Conservation (phyloP, 2,113 vertebrate species). For the Hymenochirus boettgeri region DNA sequence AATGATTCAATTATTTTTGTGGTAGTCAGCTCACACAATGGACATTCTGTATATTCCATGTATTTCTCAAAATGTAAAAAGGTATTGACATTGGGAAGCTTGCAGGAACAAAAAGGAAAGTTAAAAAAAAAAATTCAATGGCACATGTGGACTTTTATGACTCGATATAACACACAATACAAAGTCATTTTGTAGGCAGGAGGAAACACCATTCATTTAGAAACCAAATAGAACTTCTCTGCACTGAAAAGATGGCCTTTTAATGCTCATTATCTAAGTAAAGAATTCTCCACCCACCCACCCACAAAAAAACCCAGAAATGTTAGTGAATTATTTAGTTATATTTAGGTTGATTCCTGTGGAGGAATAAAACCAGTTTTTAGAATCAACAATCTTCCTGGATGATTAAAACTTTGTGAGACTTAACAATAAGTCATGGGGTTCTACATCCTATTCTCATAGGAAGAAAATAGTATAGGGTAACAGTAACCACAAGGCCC, state of each 20-base stretch:
- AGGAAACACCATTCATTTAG: background rate
- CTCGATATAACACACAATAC: slow-evolving; percentile 11
- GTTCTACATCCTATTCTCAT: too few relatives aligned
- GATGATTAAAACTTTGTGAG: too few relatives aligned
- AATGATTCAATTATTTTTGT: slow-evolving; percentile 37
- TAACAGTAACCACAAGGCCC: too few relatives aligned
- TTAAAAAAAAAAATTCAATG: slow-evolving; percentile 9
- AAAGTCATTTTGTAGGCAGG: slow-evolving; percentile 21
- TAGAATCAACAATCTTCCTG: too few relatives aligned
- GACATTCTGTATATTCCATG: slow-evolving; percentile 11
- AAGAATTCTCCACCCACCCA: too few relatives aligned
- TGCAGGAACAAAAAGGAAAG: background rate
- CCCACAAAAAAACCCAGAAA: too few relatives aligned
- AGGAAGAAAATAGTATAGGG: too few relatives aligned
- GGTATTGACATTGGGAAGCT: background rate
- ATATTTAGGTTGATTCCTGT: too few relatives aligned
- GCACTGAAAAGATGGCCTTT: background rate
- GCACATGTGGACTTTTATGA: slow-evolving; percentile 16
- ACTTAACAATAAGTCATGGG: too few relatives aligned
- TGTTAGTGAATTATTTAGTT: too few relatives aligned
- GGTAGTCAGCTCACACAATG: slow-evolving; percentile 12
- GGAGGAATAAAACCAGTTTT: too few relatives aligned
- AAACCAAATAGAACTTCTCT: background rate
- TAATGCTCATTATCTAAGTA: background rate
- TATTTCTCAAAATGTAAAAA: slow-evolving; percentile 18